phyloP scores from a whole-genome alignment of 2,888 invertebrate species.

The Norana najaformis region DNA sequence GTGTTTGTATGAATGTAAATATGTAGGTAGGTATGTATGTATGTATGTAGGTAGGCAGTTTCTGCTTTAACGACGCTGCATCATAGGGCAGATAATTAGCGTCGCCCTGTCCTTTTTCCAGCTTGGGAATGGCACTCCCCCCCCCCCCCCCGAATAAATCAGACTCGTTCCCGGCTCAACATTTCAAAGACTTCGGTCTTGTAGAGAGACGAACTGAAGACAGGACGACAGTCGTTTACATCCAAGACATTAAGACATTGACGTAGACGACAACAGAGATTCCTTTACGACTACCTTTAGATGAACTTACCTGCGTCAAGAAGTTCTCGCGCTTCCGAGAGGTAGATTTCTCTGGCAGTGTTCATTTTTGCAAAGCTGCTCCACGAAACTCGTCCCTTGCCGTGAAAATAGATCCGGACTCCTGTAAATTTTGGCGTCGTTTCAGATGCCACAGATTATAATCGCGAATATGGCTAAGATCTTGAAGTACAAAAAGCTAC shows the following conservation, averaged over 20 bases:
- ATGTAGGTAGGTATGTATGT: too few relatives aligned
- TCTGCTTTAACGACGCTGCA: too few relatives aligned
- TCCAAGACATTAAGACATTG: constrained; percentile 83
- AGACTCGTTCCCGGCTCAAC: constrained; percentile 73
- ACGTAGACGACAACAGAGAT: constrained; percentile 67
- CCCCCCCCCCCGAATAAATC: too few relatives aligned
- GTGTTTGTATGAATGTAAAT: too few relatives aligned
- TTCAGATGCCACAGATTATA: neutral
- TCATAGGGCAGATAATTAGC: too few relatives aligned
- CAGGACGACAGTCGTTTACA: constrained; percentile 87
- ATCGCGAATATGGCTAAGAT: neutral
- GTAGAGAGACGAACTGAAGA: constrained; percentile 74
- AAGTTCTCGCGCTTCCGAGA: neutral
- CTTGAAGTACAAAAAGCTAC: too few relatives aligned
- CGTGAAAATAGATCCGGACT: neutral
- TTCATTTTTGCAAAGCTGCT: neutral
- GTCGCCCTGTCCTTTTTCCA: too few relatives aligned
- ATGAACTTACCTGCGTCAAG: neutral
- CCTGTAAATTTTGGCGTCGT: neutral
- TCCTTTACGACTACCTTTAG: too few relatives aligned
- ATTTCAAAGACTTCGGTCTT: constrained; percentile 78
- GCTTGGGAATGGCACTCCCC: too few relatives aligned
- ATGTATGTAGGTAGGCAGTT: too few relatives aligned
- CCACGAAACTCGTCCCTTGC: neutral
- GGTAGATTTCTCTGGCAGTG: neutral